Percentiles rank a stretch among this genome's conserved stretches.
These are phyloP conservation scores for Bruchidius siliquastri DNA, from an alignment of 2,888 invertebrate species.

Conservation along the genomic window DNA sequence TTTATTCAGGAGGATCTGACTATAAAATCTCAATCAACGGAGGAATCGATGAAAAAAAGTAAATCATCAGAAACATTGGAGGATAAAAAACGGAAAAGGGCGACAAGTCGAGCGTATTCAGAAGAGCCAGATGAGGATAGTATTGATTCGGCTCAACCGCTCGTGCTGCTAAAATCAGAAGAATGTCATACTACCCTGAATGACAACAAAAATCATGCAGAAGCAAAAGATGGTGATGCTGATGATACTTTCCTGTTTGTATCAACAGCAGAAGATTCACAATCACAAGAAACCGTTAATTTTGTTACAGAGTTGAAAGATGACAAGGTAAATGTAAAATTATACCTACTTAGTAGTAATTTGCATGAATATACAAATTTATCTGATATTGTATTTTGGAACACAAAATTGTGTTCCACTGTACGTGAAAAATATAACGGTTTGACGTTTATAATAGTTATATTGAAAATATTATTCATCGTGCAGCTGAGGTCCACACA, in stretches of 20 bases:
- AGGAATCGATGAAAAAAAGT: not conserved
- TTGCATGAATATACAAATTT: no score
- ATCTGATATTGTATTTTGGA: no score
- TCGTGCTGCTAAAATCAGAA: slow-evolving; percentile 55
- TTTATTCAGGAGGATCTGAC: not conserved
- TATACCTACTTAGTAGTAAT: no score
- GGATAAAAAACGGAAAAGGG: slow-evolving; percentile 36
- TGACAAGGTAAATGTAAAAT: slow-evolving; percentile 7
- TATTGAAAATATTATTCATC: no score
- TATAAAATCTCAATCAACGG: not conserved
- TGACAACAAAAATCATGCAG: slow-evolving; percentile 29
- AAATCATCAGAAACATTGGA: slow-evolving; percentile 16
- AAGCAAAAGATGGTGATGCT: slow-evolving; percentile 34
- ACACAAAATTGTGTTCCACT: no score
- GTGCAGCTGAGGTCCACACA: no score
- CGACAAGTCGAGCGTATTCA: slow-evolving; percentile 47
- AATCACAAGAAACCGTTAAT: slow-evolving; percentile 36
- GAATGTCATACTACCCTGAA: slow-evolving; percentile 37
- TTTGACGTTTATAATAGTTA: no score
- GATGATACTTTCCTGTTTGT: slow-evolving; percentile 28
- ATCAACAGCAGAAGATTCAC: slow-evolving; percentile 34
- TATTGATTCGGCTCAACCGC: slow-evolving; percentile 61
- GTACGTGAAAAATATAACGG: no score
- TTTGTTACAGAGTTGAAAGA: slow-evolving; percentile 26
- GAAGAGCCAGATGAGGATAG: slow-evolving; percentile 60